Evolutionary conservation across 2,797 vertebrate genomes (phyloP), one percentile per base, ranked within the genome.

Genomic region (Poecilia gillii): DNA sequence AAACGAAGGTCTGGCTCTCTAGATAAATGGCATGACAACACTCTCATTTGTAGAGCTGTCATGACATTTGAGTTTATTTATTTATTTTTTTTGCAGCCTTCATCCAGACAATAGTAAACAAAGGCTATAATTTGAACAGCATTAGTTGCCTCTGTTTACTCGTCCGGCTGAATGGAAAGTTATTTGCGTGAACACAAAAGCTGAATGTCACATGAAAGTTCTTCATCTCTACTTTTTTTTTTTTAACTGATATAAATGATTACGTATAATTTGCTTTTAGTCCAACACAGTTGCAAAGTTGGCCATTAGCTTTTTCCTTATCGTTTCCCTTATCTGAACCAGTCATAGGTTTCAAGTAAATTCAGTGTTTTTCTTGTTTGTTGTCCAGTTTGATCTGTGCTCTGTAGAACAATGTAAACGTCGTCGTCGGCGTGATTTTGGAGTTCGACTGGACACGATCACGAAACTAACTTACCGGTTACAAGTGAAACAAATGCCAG

Each of bases 71-170:
- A 33, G 43, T 16, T 47, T 74, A 41, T 74, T 53, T 53, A 25
- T 53, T 53, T 9, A 25, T 25, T 51, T 51, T 20, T 74, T 55
- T 71, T 41, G 36, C 39, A 74, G 18, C 33, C 53, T 45, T 59
- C 14, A 75, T 28, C 39, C 41, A 41, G 53, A 59, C 53, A 59
- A 59, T 31, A 31, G 73, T 31, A 59, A 75, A 59, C 53, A 71
- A 64, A 81, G 39, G 31, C 23, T 25, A 20, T 45, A n/a, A 46
- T 25, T 73, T 36, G 46, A 39, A 62, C 59, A 31, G 59, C n/a
- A 62, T 62, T 75, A 64, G 47, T 46, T 46, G 25, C 72, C 33
- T 74, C 7, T 75, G 36, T 62, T 62, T 28, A 75, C 74, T 47
- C 53, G 3, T 59, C 64, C n/a, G 4, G 36, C 46, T 79, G 28